Evolutionary conservation across 2,113 vertebrate genomes (phyloP), one percentile per base, ranked within the genome.

Genomic region (Nesoenas mayeri): DNA sequence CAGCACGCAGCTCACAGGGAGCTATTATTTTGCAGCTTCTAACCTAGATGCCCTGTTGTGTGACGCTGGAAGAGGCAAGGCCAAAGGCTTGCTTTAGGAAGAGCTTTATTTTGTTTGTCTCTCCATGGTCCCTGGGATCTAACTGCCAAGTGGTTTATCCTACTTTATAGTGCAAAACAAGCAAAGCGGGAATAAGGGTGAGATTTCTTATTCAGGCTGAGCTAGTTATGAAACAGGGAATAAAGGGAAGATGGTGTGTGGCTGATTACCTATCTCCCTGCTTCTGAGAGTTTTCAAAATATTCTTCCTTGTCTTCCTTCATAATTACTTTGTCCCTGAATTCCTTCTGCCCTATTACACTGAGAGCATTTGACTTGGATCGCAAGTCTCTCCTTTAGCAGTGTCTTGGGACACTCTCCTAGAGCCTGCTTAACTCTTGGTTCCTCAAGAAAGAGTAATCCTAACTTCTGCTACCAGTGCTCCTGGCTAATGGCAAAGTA

Each of bases 401-500:
- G 20, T 40, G 24, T 42, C 48, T 66, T 32, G 32, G 54, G 36
- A 91, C 86, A 82, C 38, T 94, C 34, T 88, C 18, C 51, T 86
- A 70, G 47, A 89, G 53, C 53, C 60, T 38, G 15, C 21, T 80
- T 96, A 89, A 72, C 25, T 90, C 73, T 87, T 79, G 62, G 15
- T 85, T 95, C 65, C 24, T 88, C 65, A 62, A 69, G 44, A 92
- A 93, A 75, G 40, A 79, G 54, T 54, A 77, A 77, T 93, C 73
- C 29, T 77, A 66, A 94, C 66, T 94, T 94, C 36, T 91, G 44
- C 75, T 88, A 75, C 70, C 79, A 72, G 77, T 86, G 53, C 65
- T 90, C 91, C 69, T 94, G 22, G n/a, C 85, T 88, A 60, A 88
- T 81, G 77, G 91, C 91, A 89, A 75, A 96, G 25, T 65, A 77